phyloP scores from a whole-genome alignment of 23 tunicate species.

The Corella eumyota region DNA sequence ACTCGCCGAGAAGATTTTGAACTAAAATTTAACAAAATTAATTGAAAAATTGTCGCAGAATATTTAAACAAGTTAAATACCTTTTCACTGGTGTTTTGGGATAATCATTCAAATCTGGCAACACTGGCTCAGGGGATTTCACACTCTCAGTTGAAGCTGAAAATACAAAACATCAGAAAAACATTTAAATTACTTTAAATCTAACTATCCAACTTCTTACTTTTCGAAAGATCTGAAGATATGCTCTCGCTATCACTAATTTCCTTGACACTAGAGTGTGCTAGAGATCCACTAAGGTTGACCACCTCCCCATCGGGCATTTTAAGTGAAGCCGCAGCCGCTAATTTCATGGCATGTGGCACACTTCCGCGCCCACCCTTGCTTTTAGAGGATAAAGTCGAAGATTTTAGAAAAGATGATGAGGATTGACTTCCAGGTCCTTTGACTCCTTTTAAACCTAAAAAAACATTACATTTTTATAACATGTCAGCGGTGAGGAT shows the following conservation, averaged over 20 bases:
- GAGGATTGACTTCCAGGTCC: slow-evolving; percentile 92
- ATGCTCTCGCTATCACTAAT: slow-evolving; percentile 1
- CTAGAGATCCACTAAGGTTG: slow-evolving; percentile 41
- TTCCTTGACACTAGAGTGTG: slow-evolving; percentile 16
- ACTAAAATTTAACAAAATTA: too few species aligned
- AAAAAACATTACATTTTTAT: neutral
- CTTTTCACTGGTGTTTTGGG: too few species aligned
- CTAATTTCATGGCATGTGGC: slow-evolving; percentile 35
- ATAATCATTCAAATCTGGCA: too few species aligned
- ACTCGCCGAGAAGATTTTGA: too few species aligned
- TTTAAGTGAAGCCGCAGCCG: slow-evolving; percentile 28
- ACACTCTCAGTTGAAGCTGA: too few species aligned
- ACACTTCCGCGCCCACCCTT: slow-evolving; percentile 47
- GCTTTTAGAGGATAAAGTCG: slow-evolving; percentile 17
- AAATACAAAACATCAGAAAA: too few species aligned
- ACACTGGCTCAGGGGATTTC: too few species aligned
- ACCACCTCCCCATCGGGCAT: slow-evolving; percentile 68
- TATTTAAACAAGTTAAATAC: too few species aligned
- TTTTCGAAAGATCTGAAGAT: neutral
- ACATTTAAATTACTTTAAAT: too few species aligned
- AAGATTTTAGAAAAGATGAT: slow-evolving; percentile 34
- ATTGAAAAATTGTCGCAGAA: too few species aligned
- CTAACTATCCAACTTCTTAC: slow-evolving; percentile 8
- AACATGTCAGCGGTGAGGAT: too few species aligned
- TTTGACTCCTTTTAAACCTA: slow-evolving; percentile 61